These are phyloP conservation scores for Gorsachius goisagi DNA, from an alignment of 2,113 vertebrate species.

Conservation along the genomic window DNA sequence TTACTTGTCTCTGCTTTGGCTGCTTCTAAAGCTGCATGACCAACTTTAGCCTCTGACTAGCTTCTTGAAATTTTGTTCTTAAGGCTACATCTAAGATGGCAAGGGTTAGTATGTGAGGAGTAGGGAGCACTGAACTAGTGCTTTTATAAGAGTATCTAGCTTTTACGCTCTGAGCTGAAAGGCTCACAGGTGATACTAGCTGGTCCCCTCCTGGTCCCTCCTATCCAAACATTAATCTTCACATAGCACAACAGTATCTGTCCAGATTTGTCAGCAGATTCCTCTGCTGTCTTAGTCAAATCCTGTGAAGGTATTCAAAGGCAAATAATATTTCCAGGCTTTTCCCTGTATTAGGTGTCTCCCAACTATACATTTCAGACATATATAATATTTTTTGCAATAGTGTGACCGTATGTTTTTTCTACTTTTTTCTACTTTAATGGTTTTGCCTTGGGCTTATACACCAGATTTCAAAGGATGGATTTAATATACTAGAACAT, in stretches of 20 bases:
- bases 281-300: neutral
- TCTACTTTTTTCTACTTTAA: neutral
- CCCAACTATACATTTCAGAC: neutral
- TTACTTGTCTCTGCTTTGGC: neutral
- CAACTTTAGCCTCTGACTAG: neutral
- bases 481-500: neutral
- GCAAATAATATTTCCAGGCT: neutral
- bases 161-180: neutral
- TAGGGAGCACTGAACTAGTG: neutral
- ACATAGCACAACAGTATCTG: neutral
- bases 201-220: neutral
- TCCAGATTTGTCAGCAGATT: neutral
- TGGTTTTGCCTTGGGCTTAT: neutral
- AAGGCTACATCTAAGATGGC: neutral
- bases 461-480: neutral
- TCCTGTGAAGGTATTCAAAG: neutral
- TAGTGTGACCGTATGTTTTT: neutral
- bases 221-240: neutral
- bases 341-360: neutral
- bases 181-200: neutral
- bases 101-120: neutral
- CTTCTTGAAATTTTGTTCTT: neutral
- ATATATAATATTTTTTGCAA: neutral
- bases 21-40: neutral
- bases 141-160: neutral